Percentiles rank a stretch among this genome's conserved stretches.
These are phyloP conservation scores for Orgyia antiqua DNA, from an alignment of 2,888 invertebrate genomes.

Conservation along the genomic window DNA sequence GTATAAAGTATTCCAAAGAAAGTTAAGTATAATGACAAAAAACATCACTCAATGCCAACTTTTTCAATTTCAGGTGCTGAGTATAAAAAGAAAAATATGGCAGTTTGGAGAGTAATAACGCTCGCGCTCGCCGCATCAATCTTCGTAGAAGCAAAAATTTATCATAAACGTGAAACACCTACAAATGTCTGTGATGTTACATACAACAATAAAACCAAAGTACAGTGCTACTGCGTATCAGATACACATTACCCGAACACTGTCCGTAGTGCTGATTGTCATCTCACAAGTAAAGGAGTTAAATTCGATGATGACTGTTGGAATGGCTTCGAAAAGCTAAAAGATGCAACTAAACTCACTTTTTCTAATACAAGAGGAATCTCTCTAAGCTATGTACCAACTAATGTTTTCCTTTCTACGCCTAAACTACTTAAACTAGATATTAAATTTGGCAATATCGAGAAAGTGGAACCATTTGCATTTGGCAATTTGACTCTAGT, in stretches of 20 bases:
- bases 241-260: slow-evolving; percentile 27
- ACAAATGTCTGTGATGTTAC: slow-evolving; percentile 48
- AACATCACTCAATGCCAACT: slow-evolving; percentile 10
- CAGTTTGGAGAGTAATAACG: slow-evolving; percentile 42
- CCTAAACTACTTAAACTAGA: slow-evolving; percentile 75
- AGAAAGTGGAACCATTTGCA: slow-evolving; percentile 81
- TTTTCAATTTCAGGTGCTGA: slow-evolving; percentile 40
- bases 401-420: slow-evolving; percentile 79
- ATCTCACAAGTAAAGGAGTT: slow-evolving; percentile 79
- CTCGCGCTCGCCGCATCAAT: slow-evolving; percentile 37
- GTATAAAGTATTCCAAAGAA: too few species aligned
- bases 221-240: slow-evolving; percentile 56
- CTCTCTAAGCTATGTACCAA: slow-evolving; percentile 82
- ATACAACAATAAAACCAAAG: slow-evolving; percentile 45
- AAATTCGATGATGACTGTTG: slow-evolving; percentile 80
- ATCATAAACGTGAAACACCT: slow-evolving; percentile 41
- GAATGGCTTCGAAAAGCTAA: slow-evolving; percentile 81
- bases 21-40: too few species aligned
- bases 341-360: slow-evolving; percentile 79
- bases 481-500: slow-evolving; percentile 84
- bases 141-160: slow-evolving; percentile 44
- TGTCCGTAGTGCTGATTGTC: slow-evolving; percentile 83
- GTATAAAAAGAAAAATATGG: slow-evolving; percentile 32
- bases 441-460: slow-evolving; percentile 83
- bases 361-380: slow-evolving; percentile 82